These are phyloP conservation scores for Capitulum mitella DNA, from an alignment of 2,888 invertebrate genomes.

Conservation along the genomic window DNA sequence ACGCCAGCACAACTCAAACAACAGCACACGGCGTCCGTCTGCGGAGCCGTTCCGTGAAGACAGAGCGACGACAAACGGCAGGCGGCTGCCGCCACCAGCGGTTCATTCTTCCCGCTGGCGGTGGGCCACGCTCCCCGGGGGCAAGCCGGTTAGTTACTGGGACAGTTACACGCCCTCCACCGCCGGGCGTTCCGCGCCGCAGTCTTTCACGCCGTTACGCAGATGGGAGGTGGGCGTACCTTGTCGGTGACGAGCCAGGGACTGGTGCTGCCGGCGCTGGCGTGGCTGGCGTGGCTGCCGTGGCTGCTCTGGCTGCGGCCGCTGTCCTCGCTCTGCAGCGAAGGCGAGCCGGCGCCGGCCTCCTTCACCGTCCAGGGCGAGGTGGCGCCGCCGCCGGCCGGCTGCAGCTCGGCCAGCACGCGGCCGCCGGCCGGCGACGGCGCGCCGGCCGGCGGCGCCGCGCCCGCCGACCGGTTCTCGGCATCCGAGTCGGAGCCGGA, in stretches of 20 bases:
- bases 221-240: too few relatives aligned
- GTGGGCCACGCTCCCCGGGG: too few relatives aligned
- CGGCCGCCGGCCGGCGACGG: background rate
- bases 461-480: background rate
- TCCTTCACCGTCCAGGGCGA: background rate
- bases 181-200: background rate
- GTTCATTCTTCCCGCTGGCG: too few relatives aligned
- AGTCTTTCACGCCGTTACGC: too few relatives aligned
- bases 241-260: background rate
- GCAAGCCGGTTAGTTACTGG: too few relatives aligned
- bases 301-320: slow-evolving; percentile 1
- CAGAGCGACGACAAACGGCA: background rate
- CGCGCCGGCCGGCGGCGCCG: background rate
- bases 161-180: too few relatives aligned
- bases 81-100: too few relatives aligned
- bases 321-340: background rate
- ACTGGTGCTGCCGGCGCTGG: background rate
- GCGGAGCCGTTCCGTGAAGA: background rate
- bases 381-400: background rate
- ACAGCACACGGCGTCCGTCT: too few relatives aligned
- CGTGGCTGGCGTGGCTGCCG: background rate
- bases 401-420: too few relatives aligned
- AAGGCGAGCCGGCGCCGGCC: background rate
- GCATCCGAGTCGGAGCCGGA: background rate
- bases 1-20: too few relatives aligned